Evolutionary conservation across 1,140 invertebrate genomes (phyloP), one percentile per base, ranked within the genome.

Genomic region (Ceratitis capitata): DNA sequence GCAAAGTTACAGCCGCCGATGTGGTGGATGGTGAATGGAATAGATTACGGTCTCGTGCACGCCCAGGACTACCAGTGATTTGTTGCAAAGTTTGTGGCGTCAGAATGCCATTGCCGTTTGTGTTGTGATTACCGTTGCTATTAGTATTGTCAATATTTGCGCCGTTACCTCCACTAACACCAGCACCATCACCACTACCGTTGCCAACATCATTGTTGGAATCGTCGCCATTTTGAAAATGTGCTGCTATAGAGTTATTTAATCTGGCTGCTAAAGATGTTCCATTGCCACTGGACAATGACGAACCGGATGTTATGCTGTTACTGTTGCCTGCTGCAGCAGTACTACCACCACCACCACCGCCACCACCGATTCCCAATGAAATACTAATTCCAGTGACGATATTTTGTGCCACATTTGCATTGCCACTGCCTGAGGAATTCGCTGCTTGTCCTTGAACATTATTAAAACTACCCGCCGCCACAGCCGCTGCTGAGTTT

Each of bases 1-100:
- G 87, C 87, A 90, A 74, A 42, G 90, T 87, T 86, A 89, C 74
- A 83, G 90, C 89, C 86, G 87, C 88, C 85, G 89, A 88, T 87
- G 88, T 86, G 42, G 85, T 19, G 83, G 91, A 87, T 83, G 88
- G 87, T 69, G 86, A 47, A 86, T 92, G 88, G 87, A 90, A 92
- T n/a, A 92, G 86, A 89, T 92, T 92, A 84, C 91, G 88, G 88
- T 92, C 91, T 84, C 91, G 88, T 45, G 90, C 91, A 39, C 91
- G 87, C 88, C 90, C 90, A 85, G 91, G 91, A 89, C 91, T 92
- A 51, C 90, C 89, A 78, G 89, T 90, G 85, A 91, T 87, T 88
- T 91, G 90, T 85, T 91, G 90, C 69, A 91, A 86, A 86, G 90
- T 90, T 86, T 91, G 89, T 53, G 88, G 86, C 84, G 88, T 87